phyloP scores from a whole-genome alignment of 2,113 vertebrate species.

The Mirza zaza region DNA sequence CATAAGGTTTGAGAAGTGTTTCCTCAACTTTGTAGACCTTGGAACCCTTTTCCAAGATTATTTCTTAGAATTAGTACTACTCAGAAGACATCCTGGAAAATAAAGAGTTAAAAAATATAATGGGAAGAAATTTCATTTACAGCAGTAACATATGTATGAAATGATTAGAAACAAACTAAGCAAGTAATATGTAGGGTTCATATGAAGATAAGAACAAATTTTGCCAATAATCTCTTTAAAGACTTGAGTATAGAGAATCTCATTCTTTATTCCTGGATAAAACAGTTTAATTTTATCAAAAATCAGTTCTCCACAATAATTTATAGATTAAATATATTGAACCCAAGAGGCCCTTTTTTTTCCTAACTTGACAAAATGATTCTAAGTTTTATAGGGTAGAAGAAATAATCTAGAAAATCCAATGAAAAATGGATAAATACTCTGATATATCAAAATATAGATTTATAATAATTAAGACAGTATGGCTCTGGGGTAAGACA shows the following conservation, averaged over 20 bases:
- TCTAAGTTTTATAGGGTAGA: neutral
- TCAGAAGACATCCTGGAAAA: neutral
- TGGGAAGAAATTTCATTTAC: neutral
- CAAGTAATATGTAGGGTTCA: neutral
- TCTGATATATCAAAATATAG: neutral
- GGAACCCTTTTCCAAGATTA: neutral
- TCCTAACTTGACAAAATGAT: neutral
- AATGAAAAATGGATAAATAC: slow-evolving; percentile 8
- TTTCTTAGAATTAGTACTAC: neutral
- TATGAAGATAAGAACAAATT: neutral
- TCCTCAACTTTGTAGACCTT: neutral
- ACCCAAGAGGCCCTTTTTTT: neutral
- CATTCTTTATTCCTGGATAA: neutral
- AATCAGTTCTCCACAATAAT: neutral
- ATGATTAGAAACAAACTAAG: neutral
- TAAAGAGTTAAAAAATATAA: neutral
- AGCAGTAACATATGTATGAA: neutral
- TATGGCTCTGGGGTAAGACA: neutral
- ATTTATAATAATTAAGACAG: neutral
- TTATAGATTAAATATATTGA: neutral
- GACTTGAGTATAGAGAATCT: neutral
- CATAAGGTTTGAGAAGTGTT: neutral
- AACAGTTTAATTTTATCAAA: neutral
- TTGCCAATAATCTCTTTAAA: neutral
- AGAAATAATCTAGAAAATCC: neutral